A percentile compares a stretch with the other conserved stretches of the same genome.
phyloP scores from a whole-genome alignment of 2,113 vertebrate species.

The Leuciscus idus region DNA sequence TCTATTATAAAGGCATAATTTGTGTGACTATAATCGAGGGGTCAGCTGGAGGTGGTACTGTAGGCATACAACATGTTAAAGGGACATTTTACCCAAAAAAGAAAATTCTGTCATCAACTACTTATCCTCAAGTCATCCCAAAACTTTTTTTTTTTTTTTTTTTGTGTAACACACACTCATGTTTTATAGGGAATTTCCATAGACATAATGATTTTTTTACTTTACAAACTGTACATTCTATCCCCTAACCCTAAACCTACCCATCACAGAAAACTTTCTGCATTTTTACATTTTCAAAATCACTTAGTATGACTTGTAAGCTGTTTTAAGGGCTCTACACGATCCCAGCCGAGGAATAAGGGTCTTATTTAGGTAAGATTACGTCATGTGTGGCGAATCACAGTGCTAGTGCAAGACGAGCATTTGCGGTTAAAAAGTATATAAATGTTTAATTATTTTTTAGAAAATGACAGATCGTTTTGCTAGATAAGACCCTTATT shows the following conservation, averaged over 20 bases:
- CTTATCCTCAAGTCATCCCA: not conserved
- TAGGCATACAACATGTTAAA: not conserved
- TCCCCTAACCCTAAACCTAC: not conserved
- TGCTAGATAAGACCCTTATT: no score
- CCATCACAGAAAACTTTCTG: not conserved
- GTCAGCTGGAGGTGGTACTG: slow-evolving; percentile 6
- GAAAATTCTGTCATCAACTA: not conserved
- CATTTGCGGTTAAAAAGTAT: no score
- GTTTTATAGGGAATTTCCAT: not conserved
- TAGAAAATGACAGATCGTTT: no score
- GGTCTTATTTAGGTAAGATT: no score
- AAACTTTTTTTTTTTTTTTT: not conserved
- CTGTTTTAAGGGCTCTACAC: no score
- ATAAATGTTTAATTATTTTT: no score
- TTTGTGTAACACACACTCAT: not conserved
- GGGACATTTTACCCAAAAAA: not conserved
- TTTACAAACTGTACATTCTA: not conserved
- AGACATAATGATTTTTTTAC: not conserved
- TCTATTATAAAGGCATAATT: slow-evolving; percentile 33
- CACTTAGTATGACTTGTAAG: not conserved
- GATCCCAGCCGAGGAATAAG: no score
- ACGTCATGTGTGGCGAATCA: no score
- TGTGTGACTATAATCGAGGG: slow-evolving; percentile 11
- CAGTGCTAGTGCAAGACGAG: no score
- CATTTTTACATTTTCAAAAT: not conserved